phyloP scores from a whole-genome alignment of 2,888 invertebrate genomes.

The Eurytoma californica region DNA sequence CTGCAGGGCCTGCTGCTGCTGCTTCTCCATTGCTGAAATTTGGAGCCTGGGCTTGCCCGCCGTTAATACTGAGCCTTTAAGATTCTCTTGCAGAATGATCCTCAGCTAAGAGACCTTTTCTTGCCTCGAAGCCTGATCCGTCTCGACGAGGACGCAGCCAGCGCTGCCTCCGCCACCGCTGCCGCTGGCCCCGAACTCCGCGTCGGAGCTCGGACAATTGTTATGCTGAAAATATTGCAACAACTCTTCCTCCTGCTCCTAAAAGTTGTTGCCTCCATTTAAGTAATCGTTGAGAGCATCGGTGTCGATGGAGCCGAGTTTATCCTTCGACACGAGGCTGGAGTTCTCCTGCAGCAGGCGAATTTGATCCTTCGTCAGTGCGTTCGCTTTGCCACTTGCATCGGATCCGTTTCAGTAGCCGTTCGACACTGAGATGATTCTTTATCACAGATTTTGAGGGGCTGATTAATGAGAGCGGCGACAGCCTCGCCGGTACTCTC shows the following conservation, averaged over 20 bases:
- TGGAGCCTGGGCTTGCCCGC: slow-evolving; percentile 57
- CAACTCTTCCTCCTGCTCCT: slow-evolving; percentile 90
- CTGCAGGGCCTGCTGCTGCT: slow-evolving; percentile 62
- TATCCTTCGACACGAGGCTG: slow-evolving; percentile 62
- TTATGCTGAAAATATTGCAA: slow-evolving; percentile 87
- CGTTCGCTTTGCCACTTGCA: slow-evolving; percentile 31
- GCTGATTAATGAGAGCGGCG: slow-evolving; percentile 57
- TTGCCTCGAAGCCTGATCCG: slow-evolving; percentile 74
- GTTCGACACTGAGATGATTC: slow-evolving; percentile 61
- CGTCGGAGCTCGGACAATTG: slow-evolving; percentile 72
- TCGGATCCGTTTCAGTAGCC: slow-evolving; percentile 57
- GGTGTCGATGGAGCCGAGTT: slow-evolving; percentile 85
- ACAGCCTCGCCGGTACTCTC: slow-evolving; percentile 58
- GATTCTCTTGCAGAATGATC: slow-evolving; percentile 82
- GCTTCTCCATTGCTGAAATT: slow-evolving; percentile 64
- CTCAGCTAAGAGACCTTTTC: slow-evolving; percentile 85
- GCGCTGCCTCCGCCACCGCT: no score
- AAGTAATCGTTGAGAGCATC: slow-evolving; percentile 89
- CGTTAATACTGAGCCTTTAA: slow-evolving; percentile 72
- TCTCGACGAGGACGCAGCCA: slow-evolving; percentile 58
- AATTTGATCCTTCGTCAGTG: slow-evolving; percentile 62
- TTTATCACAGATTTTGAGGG: slow-evolving; percentile 66
- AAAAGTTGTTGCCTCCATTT: slow-evolving; percentile 84
- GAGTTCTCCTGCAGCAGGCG: slow-evolving; percentile 63
- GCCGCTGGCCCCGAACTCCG: slow-evolving; percentile 61